A percentile compares a stretch with the other conserved stretches of the same genome.
phyloP scores from a whole-genome alignment of 2,888 invertebrate species.

The Acholoe squamosa region DNA sequence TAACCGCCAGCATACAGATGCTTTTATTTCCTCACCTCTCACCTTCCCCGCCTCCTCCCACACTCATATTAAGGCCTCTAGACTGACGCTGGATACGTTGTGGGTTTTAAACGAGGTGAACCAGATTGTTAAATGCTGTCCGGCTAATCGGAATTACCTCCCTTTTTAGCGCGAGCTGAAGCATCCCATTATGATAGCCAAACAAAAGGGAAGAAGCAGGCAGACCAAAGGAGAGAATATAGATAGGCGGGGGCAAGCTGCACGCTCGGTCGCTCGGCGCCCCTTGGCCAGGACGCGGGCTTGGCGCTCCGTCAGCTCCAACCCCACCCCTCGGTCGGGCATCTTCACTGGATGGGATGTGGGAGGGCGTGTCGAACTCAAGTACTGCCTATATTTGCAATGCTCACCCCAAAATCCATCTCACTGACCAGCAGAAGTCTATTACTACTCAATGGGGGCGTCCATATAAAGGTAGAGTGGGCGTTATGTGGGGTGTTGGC shows the following conservation, averaged over 20 bases:
- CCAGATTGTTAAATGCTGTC: conserved; percentile 30
- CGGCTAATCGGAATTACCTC: conserved; percentile 23
- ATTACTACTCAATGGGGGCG: not conserved
- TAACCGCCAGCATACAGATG: not conserved
- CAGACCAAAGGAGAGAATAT: not conserved
- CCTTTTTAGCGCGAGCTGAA: not conserved
- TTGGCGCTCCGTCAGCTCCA: not conserved
- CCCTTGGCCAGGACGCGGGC: not conserved
- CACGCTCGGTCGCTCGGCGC: not conserved
- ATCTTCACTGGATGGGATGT: not conserved
- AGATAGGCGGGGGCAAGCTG: not conserved
- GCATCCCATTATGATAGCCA: conserved; percentile 11
- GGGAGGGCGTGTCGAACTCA: not conserved
- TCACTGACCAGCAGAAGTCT: conserved; percentile 18
- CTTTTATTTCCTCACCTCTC: no score
- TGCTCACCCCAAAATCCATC: not conserved
- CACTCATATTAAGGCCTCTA: not conserved
- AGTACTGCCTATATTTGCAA: not conserved
- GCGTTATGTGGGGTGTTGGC: not conserved
- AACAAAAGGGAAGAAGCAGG: not conserved
- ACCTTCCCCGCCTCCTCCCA: no score
- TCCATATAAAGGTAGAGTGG: not conserved
- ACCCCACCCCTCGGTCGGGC: not conserved
- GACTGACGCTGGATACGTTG: not conserved
- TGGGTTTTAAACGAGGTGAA: conserved; percentile 38